Evolutionary conservation across 2,113 vertebrate species (phyloP).

Genomic region (Hylia prasina): DNA sequence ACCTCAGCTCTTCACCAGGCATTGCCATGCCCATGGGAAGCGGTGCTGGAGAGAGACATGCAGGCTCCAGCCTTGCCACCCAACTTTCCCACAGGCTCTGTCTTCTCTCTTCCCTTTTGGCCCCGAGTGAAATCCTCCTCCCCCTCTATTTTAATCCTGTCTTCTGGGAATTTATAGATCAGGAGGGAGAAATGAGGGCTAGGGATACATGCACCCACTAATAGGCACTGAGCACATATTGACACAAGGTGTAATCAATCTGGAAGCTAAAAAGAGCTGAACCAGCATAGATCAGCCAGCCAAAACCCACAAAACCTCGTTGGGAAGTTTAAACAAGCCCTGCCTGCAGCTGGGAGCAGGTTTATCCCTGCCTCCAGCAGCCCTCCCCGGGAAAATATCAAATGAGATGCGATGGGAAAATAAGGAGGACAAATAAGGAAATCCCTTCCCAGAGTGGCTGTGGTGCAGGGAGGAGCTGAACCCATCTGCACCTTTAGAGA

Average conservation of each 20-base stretch:
- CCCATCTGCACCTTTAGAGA: neutral
- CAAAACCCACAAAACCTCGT: conserved; percentile 39
- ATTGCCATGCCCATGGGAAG: neutral
- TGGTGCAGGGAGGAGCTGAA: neutral
- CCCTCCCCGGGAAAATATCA: neutral
- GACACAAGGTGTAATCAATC: conserved; percentile 62
- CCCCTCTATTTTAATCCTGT: conserved; percentile 51
- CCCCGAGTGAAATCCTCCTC: neutral
- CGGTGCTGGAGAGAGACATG: neutral
- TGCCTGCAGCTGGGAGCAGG: neutral
- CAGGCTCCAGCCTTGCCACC: neutral
- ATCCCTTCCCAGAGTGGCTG: neutral
- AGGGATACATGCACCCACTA: conserved; percentile 33
- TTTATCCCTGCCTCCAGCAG: neutral
- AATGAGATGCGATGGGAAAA: neutral
- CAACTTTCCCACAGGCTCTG: neutral
- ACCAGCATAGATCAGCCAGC: conserved; percentile 57
- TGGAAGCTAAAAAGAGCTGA: conserved; percentile 59
- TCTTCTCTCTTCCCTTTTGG: neutral
- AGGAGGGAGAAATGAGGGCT: conserved; percentile 31
- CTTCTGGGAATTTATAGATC: conserved; percentile 76
- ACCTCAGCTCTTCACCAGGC: rapidly evolving
- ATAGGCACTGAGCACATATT: conserved; percentile 64
- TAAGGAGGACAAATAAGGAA: neutral
- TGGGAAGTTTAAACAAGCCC: neutral